Conservation (phyloP, 1,140 invertebrate genomes). For the Aradophagus sp. region DNA sequence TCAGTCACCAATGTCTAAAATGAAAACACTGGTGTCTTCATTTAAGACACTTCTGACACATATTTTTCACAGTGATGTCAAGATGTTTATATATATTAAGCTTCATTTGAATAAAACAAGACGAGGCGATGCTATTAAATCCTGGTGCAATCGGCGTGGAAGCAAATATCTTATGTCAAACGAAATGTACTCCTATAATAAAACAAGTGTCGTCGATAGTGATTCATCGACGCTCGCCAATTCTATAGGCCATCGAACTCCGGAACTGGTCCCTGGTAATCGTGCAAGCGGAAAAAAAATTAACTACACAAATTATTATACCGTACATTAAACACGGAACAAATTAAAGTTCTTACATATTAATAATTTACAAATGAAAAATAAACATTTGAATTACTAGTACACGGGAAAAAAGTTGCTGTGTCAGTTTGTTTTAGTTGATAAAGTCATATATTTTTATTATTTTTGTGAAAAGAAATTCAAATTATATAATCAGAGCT, state of each 20-base stretch:
- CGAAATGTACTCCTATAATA: conserved; percentile 55
- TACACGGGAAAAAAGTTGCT: too few species aligned
- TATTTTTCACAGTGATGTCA: conserved; percentile 43
- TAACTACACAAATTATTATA: conserved; percentile 11
- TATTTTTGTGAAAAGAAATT: too few species aligned
- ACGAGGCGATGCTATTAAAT: conserved; percentile 51
- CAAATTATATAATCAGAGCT: too few species aligned
- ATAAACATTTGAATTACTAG: too few species aligned
- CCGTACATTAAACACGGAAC: conserved; percentile 13
- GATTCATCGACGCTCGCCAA: conserved; percentile 49
- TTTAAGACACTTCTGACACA: conserved; percentile 16
- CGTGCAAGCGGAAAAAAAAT: conserved; percentile 12
- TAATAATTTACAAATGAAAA: too few species aligned
- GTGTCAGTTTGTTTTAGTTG: too few species aligned
- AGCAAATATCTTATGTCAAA: conserved; percentile 55
- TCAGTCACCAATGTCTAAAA: too few species aligned
- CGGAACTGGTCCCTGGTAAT: conserved; percentile 40
- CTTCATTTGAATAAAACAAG: conserved; percentile 53
- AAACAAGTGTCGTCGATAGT: conserved; percentile 54
- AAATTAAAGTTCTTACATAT: too few species aligned
- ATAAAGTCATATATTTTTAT: too few species aligned
- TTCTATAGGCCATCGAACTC: conserved; percentile 47
- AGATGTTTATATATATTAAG: conserved; percentile 53
- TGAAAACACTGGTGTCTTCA: too few species aligned
- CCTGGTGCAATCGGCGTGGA: conserved; percentile 43